These are phyloP conservation scores for Eunapius fragilis DNA, from an alignment of 37 sponge, comb jelly and placozoan genomes.

Conservation along the genomic window DNA sequence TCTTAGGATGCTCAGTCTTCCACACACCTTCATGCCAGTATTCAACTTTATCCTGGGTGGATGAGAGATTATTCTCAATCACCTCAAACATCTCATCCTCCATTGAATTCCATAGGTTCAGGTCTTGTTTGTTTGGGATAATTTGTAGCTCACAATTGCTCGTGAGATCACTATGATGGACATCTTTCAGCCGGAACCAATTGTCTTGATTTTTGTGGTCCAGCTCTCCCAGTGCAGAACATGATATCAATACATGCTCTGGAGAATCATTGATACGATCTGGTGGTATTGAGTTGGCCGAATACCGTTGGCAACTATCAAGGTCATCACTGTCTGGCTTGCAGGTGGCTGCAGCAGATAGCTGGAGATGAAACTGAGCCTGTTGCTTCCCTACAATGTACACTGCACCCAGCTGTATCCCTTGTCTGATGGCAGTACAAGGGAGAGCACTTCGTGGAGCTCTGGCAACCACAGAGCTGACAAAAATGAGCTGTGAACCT, in stretches of 20 bases:
- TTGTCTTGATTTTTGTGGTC: constrained; percentile 38
- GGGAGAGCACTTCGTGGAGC: background rate
- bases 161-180: constrained; percentile 29
- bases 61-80: constrained; percentile 2
- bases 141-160: constrained; percentile 35
- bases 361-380: constrained; percentile 51
- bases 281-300: background rate
- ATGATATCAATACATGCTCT: constrained; percentile 24
- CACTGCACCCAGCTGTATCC: constrained; percentile 43
- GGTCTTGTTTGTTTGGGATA: constrained; percentile 39
- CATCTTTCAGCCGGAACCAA: constrained; percentile 25
- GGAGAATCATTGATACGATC: background rate
- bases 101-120: constrained; percentile 33
- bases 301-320: background rate
- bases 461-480: constrained; percentile 23
- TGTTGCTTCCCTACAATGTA: constrained; percentile 34
- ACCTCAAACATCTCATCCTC: constrained; percentile 32
- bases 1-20: background rate
- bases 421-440: background rate
- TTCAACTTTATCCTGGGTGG: background rate
- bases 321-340: constrained; percentile 9
- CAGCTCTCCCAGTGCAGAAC: constrained; percentile 47
- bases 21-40: constrained; percentile 25
- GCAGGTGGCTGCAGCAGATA: constrained; percentile 21
- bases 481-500: constrained; percentile 35